Evolutionary conservation across 1,140 invertebrate species (phyloP).

Genomic region (Palaemon carinicauda): DNA sequence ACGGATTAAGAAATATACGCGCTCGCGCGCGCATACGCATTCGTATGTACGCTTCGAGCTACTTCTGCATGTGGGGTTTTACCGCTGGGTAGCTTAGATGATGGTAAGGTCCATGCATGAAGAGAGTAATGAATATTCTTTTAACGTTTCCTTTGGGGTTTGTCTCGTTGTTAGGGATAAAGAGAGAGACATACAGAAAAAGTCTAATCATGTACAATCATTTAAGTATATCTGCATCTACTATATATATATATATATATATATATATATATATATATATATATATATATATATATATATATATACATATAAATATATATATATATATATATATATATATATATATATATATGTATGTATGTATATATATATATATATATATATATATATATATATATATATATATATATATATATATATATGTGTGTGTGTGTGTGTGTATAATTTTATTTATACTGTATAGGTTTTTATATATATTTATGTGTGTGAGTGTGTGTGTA

Average conservation of each 20-base stretch:
- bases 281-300: not conserved
- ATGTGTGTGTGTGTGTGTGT: not conserved
- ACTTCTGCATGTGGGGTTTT: not conserved
- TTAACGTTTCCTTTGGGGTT: no score
- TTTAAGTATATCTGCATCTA: not conserved
- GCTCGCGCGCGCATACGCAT: no score
- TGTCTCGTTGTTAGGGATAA: no score
- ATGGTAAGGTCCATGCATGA: no score
- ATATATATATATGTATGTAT: not conserved
- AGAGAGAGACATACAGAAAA: not conserved
- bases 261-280: not conserved
- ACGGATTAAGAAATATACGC: no score
- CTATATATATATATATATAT: not conserved
- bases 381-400: not conserved
- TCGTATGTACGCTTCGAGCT: no score
- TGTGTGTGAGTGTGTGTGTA: no score
- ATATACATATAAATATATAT: not conserved
- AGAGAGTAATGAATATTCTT: no score
- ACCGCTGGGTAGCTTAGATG: not conserved
- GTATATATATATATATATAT: not conserved
- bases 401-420: not conserved
- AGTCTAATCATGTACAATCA: not conserved
- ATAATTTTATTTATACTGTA: not conserved
- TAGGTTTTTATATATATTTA: no score
- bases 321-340: not conserved